A percentile compares a stretch with the other conserved stretches of the same genome.
Evolutionary conservation across 1,140 invertebrate genomes (phyloP).

Genomic region (Musca vetustissima): DNA sequence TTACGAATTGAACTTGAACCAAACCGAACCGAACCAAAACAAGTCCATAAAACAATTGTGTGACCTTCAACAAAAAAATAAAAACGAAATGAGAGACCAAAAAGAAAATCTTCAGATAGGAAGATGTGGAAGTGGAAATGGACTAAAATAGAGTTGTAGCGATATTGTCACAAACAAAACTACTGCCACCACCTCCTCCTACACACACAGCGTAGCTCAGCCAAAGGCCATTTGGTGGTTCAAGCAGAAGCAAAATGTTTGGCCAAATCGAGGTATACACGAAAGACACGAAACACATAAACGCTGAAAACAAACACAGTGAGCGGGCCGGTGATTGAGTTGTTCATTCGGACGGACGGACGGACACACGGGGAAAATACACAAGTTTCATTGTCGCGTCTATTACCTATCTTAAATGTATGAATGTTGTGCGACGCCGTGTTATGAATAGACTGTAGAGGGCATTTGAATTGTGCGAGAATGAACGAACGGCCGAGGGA

Average conservation of each 20-base stretch:
- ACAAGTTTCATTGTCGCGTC: neutral
- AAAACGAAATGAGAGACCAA: neutral
- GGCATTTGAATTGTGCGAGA: too few species aligned
- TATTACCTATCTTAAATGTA: neutral
- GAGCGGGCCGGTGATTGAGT: neutral
- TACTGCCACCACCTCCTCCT: too few species aligned
- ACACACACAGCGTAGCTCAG: too few species aligned
- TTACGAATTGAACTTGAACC: too few species aligned
- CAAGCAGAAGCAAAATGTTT: constrained; percentile 23
- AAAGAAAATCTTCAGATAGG: neutral
- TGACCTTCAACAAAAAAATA: too few species aligned
- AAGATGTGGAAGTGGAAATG: neutral
- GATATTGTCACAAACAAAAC: too few species aligned
- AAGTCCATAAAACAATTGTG: neutral
- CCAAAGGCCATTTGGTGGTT: constrained; percentile 13
- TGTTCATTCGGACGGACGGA: neutral
- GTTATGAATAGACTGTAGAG: too few species aligned
- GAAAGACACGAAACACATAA: constrained; percentile 13
- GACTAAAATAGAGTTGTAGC: neutral
- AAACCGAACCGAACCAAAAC: too few species aligned
- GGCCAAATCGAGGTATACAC: constrained; percentile 22
- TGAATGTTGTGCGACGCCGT: neutral
- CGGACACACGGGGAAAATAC: neutral
- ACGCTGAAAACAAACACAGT: constrained; percentile 15
- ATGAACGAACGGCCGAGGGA: too few species aligned